These are phyloP conservation scores for Rhingia rostrata DNA, from an alignment of 2,888 invertebrate genomes.

Conservation along the genomic window DNA sequence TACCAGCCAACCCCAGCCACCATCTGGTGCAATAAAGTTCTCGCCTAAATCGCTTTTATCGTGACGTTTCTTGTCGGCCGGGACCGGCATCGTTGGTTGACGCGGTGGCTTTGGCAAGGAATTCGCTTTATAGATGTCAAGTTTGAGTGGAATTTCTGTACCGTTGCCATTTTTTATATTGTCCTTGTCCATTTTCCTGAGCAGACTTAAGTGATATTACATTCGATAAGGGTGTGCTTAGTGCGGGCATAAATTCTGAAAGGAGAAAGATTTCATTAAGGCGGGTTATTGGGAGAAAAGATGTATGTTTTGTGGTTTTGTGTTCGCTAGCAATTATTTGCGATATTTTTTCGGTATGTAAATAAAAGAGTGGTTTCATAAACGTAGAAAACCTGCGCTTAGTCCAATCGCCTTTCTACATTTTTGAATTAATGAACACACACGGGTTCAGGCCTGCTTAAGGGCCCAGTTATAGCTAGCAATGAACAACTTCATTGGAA, in stretches of 20 bases:
- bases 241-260: slow-evolving; percentile 42
- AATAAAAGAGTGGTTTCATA: no score
- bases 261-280: neutral
- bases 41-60: slow-evolving; percentile 82
- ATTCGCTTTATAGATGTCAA: slow-evolving; percentile 64
- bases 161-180: slow-evolving; percentile 42
- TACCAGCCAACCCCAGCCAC: slow-evolving; percentile 90
- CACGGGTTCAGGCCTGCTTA: no score
- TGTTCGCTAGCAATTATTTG: no score
- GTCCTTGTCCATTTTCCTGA: slow-evolving; percentile 55
- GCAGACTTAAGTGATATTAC: slow-evolving; percentile 3
- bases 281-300: no score
- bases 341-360: no score
- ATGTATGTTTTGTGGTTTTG: no score
- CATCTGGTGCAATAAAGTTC: slow-evolving; percentile 88
- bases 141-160: slow-evolving; percentile 53
- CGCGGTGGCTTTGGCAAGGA: slow-evolving; percentile 35
- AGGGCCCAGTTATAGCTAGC: no score
- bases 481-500: no score
- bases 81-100: neutral
- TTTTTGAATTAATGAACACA: no score
- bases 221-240: slow-evolving; percentile 14
- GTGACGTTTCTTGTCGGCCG: slow-evolving; percentile 79
- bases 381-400: no score
- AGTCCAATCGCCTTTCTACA: no score